Base-by-base conservation (phyloP, 2,888 invertebrate genomes). In the Trilocha varians region DNA sequence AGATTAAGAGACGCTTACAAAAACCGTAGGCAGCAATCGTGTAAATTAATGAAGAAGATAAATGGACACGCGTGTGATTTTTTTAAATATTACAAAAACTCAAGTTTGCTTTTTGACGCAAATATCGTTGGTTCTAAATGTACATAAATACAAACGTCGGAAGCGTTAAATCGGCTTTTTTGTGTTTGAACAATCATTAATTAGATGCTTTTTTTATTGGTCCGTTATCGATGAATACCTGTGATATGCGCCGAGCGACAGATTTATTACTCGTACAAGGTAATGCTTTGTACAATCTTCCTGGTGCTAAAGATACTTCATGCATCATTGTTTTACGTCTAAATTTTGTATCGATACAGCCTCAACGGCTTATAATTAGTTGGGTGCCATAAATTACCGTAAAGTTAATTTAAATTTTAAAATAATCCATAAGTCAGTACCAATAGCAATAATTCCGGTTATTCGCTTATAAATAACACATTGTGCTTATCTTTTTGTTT, bases 261-360 rank as follows among this genome's bases (percentile, higher is more conserved):
- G 78, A 79, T 80, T 82, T 80, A 79, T 77, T 76, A 66, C 65
- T 55, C 46, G 57, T 56, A 72, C 74, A 74, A 76, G 70, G 76
- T 68, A 70, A 70, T 69, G 68, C 60, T 68, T 71, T 66, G 65
- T 56, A 53, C 44, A 48, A 43, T 65, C 76, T 78, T 80, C 78
- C 78, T 70, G 66, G 63, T 68, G 50, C 49, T 57, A 48, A 52
- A 52, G 50, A 50, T 58, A 59, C 59, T 57, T 62, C 63, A 61
- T 65, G 61, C 60, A 67, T 51, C 50, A 50, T 52, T 55, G 49
- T 55, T 53, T 55, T 57, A 48, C 50, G 53, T 60, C 70, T 69
- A 68, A 66, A 58, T 62, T 58, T 44, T 39, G 41, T 13, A 9
- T 1, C 16, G 14, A 34, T 37, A 16, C 15, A 34, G 16, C 6